Base-by-base conservation (phyloP, 2,113 vertebrate genomes). In the Leuciscus idus region DNA sequence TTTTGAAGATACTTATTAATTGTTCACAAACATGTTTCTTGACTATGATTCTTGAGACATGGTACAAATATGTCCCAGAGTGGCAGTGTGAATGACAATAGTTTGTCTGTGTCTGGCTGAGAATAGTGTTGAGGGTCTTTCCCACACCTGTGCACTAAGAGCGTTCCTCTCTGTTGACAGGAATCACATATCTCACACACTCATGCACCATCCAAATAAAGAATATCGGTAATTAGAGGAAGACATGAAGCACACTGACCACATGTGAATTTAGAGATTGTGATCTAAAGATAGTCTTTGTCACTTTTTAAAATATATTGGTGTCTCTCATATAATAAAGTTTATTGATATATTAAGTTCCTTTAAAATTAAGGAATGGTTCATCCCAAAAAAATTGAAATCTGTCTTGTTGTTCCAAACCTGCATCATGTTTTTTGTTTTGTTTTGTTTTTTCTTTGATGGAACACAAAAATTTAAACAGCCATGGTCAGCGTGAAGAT, bases 111-210 rank as follows among this genome's bases (percentile, higher is more conserved):
- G 80, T 74, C 80, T 79, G 66, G 26, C 74, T 75, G 74, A 74
- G 80, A 84, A 50, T 64, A 74, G 48, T 59, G 74, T 17, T 13
- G 15, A 48, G 52, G 66, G 30, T 87, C 68, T 89, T 80, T 70
- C 76, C 46, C 62, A 81, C 83, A 81, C 85, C 82, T 87, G 79
- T 81, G 81, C 46, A 33, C 50, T 28, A 3, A 17, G 52, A 73
- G 28, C 15, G 23, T 57, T 84, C 30, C 23, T 36, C 28, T 73
- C 64, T n/a, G 46, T 55, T 83, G 62, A 72, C 64, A 83, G 81
- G 23, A 72, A 23, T 83, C 12, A 1, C 64, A 73, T n/a, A n/a
- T 59, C 23, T 21, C 21, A 59, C 48, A 83, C 61, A 50, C 68
- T 85, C 43, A 43, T 52, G 21, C 62, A 23, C 52, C 57, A 48